Evolutionary conservation across 2,797 vertebrate genomes (phyloP).

Genomic region (Anas georgica): DNA sequence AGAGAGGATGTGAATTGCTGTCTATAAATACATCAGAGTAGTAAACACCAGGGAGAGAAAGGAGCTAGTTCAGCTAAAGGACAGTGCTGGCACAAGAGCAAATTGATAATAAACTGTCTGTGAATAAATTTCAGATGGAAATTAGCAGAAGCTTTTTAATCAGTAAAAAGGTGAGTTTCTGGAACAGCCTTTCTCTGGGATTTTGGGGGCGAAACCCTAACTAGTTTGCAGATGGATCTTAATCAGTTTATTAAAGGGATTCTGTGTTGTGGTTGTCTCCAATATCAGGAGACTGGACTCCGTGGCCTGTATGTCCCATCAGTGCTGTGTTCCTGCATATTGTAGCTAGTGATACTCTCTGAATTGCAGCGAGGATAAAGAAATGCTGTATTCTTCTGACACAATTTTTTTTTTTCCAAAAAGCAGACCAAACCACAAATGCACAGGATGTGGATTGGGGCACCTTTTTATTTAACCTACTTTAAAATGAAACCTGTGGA

Average conservation of each 20-base stretch:
- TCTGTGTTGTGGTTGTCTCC: slow-evolving; percentile 23
- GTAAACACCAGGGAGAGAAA: slow-evolving; percentile 50
- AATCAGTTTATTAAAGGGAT: slow-evolving; percentile 48
- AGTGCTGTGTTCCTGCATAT: neutral
- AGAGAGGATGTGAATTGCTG: slow-evolving; percentile 32
- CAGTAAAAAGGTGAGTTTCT: slow-evolving; percentile 46
- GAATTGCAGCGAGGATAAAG: neutral
- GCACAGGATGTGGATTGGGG: neutral
- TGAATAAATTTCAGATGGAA: slow-evolving; percentile 68
- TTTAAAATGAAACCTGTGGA: neutral
- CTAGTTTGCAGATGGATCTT: slow-evolving; percentile 35
- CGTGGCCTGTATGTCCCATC: slow-evolving; percentile 6
- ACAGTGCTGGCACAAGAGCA: slow-evolving; percentile 58
- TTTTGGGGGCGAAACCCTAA: slow-evolving; percentile 24
- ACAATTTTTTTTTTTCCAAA: neutral
- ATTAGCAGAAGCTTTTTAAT: slow-evolving; percentile 62
- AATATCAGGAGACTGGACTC: neutral
- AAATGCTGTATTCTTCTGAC: neutral
- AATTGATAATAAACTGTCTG: slow-evolving; percentile 47
- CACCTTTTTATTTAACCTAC: slow-evolving; percentile 36
- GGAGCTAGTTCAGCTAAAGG: slow-evolving; percentile 60
- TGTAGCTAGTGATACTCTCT: slow-evolving; percentile 34
- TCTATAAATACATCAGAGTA: slow-evolving; percentile 27
- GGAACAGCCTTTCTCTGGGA: slow-evolving; percentile 52
- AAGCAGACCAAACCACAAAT: neutral